phyloP scores from a whole-genome alignment of 2,888 invertebrate species.

The Yponomeuta malinellus region DNA sequence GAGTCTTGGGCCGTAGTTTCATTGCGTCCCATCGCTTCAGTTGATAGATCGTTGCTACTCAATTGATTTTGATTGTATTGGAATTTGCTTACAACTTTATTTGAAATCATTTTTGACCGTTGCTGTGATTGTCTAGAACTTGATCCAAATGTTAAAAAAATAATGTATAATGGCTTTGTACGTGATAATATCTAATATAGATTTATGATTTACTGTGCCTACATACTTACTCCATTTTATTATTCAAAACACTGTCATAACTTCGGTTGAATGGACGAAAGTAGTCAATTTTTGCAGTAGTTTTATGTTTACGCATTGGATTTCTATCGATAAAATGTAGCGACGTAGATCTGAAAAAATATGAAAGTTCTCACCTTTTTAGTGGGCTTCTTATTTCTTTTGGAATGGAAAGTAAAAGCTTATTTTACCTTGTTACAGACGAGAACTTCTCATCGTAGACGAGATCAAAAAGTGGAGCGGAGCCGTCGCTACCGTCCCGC shows the following conservation, averaged over 20 bases:
- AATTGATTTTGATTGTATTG: conserved; percentile 7
- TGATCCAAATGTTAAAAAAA: neutral
- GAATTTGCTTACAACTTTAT: neutral
- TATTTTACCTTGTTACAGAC: neutral
- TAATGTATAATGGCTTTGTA: too few relatives aligned
- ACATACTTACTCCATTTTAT: neutral
- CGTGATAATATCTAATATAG: too few relatives aligned
- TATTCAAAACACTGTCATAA: conserved; percentile 23
- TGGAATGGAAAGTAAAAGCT: too few relatives aligned
- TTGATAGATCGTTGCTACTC: conserved; percentile 1
- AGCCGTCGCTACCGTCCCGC: neutral
- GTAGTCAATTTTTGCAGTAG: neutral
- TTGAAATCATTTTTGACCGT: neutral
- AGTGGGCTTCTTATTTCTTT: too few relatives aligned
- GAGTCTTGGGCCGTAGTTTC: neutral
- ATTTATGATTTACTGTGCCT: neutral
- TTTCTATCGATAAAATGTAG: neutral
- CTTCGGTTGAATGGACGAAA: neutral
- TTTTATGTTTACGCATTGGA: neutral
- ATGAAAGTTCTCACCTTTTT: too few relatives aligned
- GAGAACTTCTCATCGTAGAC: neutral
- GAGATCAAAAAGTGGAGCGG: neutral
- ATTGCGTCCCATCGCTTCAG: neutral
- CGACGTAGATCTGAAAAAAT: neutral
- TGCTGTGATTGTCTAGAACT: neutral